Conservation (phyloP, 2,113 vertebrate species). For the Excalfactoria chinensis region DNA sequence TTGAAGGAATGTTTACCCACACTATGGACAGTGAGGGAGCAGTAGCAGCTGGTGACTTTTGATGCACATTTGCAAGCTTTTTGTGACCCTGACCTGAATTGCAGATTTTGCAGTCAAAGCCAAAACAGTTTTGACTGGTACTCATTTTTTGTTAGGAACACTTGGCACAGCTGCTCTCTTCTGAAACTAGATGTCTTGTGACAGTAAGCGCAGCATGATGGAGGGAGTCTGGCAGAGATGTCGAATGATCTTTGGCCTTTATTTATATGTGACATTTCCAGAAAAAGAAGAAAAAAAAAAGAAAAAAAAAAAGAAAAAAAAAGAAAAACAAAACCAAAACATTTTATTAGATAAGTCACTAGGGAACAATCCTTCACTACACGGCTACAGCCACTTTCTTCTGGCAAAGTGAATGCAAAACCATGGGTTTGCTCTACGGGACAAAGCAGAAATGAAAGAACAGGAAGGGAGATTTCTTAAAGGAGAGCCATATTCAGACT, state of each 20-base stretch:
- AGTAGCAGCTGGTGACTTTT: not conserved
- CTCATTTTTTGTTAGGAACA: conserved; percentile 7
- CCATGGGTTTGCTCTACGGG: not conserved
- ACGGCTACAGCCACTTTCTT: not conserved
- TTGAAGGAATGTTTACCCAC: not conserved
- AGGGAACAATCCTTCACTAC: conserved; percentile 36
- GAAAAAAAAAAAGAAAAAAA: no score
- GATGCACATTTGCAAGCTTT: not conserved
- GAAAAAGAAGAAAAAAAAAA: not conserved
- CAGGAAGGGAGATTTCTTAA: not conserved
- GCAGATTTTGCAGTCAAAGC: not conserved
- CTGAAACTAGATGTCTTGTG: conserved; percentile 41
- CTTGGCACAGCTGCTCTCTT: conserved; percentile 17
- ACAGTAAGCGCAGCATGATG: conserved; percentile 38
- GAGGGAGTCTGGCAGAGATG: conserved; percentile 20
- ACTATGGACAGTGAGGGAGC: not conserved
- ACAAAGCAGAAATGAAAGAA: not conserved
- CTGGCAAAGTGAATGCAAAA: not conserved
- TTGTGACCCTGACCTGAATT: not conserved
- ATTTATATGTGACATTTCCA: conserved; percentile 66
- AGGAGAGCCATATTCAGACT: not conserved
- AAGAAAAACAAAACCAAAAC: not conserved
- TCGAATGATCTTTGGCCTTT: conserved; percentile 46
- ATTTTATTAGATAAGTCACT: conserved; percentile 45
- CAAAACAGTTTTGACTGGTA: conserved; percentile 12